Conservation (phyloP, 2,113 vertebrate species). For the Hippocampus guttulatus region DNA sequence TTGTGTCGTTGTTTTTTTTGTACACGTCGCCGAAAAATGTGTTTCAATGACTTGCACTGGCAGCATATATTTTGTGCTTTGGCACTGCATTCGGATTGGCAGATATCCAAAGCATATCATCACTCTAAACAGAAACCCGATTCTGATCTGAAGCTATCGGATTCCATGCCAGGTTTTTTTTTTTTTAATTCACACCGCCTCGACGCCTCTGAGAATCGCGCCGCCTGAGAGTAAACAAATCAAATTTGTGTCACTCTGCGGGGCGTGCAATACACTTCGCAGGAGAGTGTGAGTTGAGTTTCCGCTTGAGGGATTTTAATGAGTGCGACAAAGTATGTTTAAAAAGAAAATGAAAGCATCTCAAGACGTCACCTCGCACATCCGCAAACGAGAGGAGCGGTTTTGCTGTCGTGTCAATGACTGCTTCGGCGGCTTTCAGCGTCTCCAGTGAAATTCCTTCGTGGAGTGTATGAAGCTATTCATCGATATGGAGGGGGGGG, state of each 20-base stretch:
- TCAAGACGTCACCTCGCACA: constrained; percentile 37
- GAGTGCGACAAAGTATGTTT: not conserved
- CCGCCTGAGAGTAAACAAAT: too few species aligned
- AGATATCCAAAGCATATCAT: too few species aligned
- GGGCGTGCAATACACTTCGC: not conserved
- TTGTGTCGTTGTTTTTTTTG: too few species aligned
- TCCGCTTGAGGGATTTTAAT: not conserved
- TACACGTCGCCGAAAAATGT: too few species aligned
- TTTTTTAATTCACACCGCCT: not conserved
- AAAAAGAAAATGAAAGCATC: not conserved
- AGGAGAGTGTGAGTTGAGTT: not conserved
- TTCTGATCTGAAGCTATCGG: not conserved
- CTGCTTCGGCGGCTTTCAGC: constrained; percentile 16
- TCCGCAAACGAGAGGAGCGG: constrained; percentile 55
- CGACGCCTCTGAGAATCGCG: not conserved
- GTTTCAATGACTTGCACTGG: not conserved
- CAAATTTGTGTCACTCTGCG: not conserved
- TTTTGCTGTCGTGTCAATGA: constrained; percentile 57
- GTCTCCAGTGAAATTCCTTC: not conserved
- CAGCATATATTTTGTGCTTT: too few species aligned
- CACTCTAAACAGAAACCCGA: not conserved
- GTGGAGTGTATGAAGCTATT: not conserved
- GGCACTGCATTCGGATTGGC: not conserved
- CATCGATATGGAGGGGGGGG: not conserved
- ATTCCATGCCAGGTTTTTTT: not conserved